Percentiles rank a stretch among this genome's conserved stretches.
These are phyloP conservation scores for Drosophila subquinaria DNA, from an alignment of 2,888 invertebrate genomes.

Conservation along the genomic window DNA sequence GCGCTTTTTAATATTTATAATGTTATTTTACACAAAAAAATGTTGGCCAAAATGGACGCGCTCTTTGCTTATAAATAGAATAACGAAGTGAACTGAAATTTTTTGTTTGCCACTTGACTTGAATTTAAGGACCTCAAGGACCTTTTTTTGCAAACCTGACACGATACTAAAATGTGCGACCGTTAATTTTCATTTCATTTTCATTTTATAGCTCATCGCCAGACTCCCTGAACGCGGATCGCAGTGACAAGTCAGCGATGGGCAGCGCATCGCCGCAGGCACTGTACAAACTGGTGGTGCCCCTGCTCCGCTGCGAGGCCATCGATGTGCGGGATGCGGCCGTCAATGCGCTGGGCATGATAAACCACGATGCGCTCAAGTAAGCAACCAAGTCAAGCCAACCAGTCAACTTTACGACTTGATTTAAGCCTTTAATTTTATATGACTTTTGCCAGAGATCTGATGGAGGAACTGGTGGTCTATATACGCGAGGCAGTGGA, in stretches of 20 bases:
- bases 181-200: conserved; percentile 75
- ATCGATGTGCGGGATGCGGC: conserved; percentile 97
- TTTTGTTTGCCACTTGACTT: conserved; percentile 7
- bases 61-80: conserved; percentile 32
- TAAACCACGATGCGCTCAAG: conserved; percentile 97
- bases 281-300: conserved; percentile 96
- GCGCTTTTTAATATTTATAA: conserved; percentile 69
- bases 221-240: conserved; percentile 94
- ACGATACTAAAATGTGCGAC: conserved; percentile 58
- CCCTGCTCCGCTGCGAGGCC: conserved; percentile 96
- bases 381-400: conserved; percentile 86
- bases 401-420: background rate
- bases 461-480: conserved; percentile 97
- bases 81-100: conserved; percentile 5
- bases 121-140: conserved; percentile 16
- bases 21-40: conserved; percentile 41
- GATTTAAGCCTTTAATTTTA: background rate
- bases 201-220: conserved; percentile 92
- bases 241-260: conserved; percentile 90
- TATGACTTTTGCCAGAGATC: conserved; percentile 88
- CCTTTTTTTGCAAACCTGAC: conserved; percentile 1
- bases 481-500: conserved; percentile 98
- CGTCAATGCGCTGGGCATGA: conserved; percentile 96
- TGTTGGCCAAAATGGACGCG: background rate
- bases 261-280: conserved; percentile 92